Base-by-base conservation (phyloP, 2,888 invertebrate species). In the Drosophila leonis region DNA sequence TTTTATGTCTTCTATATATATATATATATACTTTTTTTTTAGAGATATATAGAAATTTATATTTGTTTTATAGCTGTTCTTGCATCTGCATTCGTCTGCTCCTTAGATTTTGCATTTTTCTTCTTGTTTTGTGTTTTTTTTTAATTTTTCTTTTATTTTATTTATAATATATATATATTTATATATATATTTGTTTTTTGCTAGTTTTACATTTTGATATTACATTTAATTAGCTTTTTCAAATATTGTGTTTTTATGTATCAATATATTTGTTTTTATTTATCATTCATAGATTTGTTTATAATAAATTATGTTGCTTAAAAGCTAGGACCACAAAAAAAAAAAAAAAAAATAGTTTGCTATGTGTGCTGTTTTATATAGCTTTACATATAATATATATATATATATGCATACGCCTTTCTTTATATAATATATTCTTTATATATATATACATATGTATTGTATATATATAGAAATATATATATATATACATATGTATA, bases 281-380 rank as follows among this genome's bases (percentile, higher is more conserved):
- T 54, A 65, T 70, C 37, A 56, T 64, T 71, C 70, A 76, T 78
- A 72, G 55, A 80, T 82, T 76, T 67, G 64, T 70, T 78, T 89
- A 82, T 84, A 85, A 85, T 89, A 84, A 86, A 85, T 90, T 83
- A 86, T 83, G 85, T 75, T 81, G 67, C 90, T 86, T 90, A 86
- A 49, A 55, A 39, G 46, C 89, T 90, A 89, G 57, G 81, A 88
- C 88, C 88, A 88, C 78, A 88, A 85, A 90, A 81, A 80, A 80
- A 82, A 80, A 82, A n/a, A 78, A 70, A 90, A 81, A 88, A 81
- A 80, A 81, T 70, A 80, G 80, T 90, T 88, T 76, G 82, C 90
- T 84, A 88, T 84, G 64, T 80, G 80, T 67, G 82, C 71, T 68
- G 68, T 63, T 68, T 49, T 76, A 61, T 80, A 68, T 82, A 82